phyloP scores from a whole-genome alignment of 2,888 invertebrate species.

The Rhorus exstirpatorius region DNA sequence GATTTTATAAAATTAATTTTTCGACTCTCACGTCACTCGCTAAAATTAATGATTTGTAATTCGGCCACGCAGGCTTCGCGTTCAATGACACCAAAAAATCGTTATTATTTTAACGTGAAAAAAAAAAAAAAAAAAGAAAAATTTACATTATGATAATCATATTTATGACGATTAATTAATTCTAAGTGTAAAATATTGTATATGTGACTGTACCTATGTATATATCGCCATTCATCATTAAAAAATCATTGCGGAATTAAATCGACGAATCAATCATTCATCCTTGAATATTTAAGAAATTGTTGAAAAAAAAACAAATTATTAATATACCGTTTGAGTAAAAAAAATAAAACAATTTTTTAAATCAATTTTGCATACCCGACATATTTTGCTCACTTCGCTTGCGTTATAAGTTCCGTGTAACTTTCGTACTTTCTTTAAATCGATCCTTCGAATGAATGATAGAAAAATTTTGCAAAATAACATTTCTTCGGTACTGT shows the following conservation, averaged over 20 bases:
- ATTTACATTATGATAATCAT: constrained; percentile 57
- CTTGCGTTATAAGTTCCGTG: too few relatives aligned
- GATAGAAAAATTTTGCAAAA: too few relatives aligned
- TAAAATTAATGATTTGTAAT: not conserved
- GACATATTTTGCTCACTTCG: too few relatives aligned
- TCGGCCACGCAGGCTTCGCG: constrained; percentile 5
- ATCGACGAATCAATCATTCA: not conserved
- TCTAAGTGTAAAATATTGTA: constrained; percentile 82
- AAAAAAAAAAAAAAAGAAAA: constrained; percentile 51
- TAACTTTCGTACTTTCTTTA: too few relatives aligned
- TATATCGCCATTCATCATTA: constrained; percentile 79
- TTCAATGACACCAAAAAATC: constrained; percentile 10
- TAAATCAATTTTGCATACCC: too few relatives aligned
- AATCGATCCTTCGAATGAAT: too few relatives aligned
- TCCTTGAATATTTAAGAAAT: not conserved
- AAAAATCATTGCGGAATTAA: constrained; percentile 71
- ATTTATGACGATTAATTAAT: constrained; percentile 69
- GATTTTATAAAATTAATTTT: constrained; percentile 11
- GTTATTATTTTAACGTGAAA: not conserved
- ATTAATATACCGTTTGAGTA: too few relatives aligned
- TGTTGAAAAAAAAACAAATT: not conserved
- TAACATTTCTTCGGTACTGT: too few relatives aligned
- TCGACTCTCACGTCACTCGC: constrained; percentile 18
- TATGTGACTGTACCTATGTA: constrained; percentile 83
- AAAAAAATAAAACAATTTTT: too few relatives aligned